A percentile compares a stretch with the other conserved stretches of the same genome.
phyloP scores from a whole-genome alignment of 2,888 invertebrate species.

The Heteromurus nitidus region DNA sequence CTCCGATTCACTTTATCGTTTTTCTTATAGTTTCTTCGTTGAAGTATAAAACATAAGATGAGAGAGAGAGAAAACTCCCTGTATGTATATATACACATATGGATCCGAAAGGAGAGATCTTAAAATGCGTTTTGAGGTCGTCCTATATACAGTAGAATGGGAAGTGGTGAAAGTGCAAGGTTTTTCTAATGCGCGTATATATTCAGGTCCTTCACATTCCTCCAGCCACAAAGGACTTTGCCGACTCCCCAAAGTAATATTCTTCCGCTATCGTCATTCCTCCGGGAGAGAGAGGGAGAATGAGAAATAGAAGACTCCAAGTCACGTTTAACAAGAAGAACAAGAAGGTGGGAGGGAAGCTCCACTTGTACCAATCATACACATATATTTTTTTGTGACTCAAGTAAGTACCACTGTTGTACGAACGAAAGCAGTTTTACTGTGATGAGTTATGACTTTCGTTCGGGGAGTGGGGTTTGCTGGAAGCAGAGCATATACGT shows the following conservation, averaged over 20 bases:
- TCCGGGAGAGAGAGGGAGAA: slow-evolving; percentile 14
- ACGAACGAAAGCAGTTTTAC: slow-evolving; percentile 59
- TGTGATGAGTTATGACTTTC: slow-evolving; percentile 60
- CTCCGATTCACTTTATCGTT: background rate
- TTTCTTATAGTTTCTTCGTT: no score
- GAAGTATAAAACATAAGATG: no score
- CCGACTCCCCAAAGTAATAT: slow-evolving; percentile 52
- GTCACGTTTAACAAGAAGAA: slow-evolving; percentile 42
- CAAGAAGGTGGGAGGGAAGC: slow-evolving; percentile 42
- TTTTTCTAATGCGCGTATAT: no score
- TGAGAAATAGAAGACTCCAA: no score
- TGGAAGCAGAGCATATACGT: slow-evolving; percentile 30
- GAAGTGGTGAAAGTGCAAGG: slow-evolving; percentile 21
- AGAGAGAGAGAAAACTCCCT: background rate
- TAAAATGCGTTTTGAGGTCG: no score
- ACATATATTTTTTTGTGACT: slow-evolving; percentile 17
- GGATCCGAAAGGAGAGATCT: no score
- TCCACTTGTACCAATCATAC: slow-evolving; percentile 34
- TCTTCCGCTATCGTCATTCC: slow-evolving; percentile 42
- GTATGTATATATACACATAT: background rate
- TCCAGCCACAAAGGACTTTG: slow-evolving; percentile 50
- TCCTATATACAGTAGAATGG: no score
- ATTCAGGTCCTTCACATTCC: slow-evolving; percentile 31
- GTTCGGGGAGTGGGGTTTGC: slow-evolving; percentile 44
- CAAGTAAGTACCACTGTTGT: slow-evolving; percentile 22